Conservation (phyloP, 2,113 vertebrate species). For the Solenodon paradoxus region DNA sequence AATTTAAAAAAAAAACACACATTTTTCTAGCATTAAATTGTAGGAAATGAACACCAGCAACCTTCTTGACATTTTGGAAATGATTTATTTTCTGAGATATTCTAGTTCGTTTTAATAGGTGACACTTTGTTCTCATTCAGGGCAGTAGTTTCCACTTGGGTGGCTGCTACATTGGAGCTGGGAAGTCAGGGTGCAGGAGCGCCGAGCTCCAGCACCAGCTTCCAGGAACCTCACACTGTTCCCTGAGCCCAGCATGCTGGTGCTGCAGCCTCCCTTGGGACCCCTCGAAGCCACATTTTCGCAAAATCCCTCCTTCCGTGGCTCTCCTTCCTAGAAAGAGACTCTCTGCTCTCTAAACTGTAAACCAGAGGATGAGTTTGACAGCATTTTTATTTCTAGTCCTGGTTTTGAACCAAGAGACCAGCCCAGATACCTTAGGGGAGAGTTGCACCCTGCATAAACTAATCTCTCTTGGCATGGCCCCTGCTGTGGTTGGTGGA, state of each 20-base stretch:
- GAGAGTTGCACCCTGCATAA: accelerated
- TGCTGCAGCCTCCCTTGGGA: neutral
- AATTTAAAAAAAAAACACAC: neutral
- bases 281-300: neutral
- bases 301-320: neutral
- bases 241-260: neutral
- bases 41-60: neutral
- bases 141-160: accelerated
- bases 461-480: accelerated
- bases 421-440: neutral
- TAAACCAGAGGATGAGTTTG: neutral
- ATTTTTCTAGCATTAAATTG: conserved; percentile 33
- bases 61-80: conserved; percentile 30
- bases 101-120: neutral
- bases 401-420: neutral
- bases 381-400: neutral
- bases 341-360: neutral
- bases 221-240: neutral
- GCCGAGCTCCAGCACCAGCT: neutral
- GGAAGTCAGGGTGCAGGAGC: neutral
- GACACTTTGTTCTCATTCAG: neutral
- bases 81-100: neutral
- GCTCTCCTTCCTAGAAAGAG: neutral
- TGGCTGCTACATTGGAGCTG: neutral
- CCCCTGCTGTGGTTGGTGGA: neutral